Evolutionary conservation across 2,888 invertebrate genomes (phyloP).

Genomic region (Caenorhabditis sulstoni): DNA sequence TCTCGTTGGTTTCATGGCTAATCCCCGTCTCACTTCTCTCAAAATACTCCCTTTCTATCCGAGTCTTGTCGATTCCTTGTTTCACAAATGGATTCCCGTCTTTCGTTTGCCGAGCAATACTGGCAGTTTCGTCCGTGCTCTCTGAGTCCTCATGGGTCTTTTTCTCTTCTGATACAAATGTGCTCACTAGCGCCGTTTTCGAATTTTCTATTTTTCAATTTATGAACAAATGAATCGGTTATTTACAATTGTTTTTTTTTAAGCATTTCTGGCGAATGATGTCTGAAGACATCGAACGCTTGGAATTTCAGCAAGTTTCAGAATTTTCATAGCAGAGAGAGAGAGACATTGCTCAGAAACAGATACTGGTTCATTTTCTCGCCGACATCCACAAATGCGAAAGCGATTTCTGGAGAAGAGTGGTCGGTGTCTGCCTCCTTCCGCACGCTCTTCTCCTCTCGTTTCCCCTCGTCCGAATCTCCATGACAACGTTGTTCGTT

Average conservation of each 20-base stretch:
- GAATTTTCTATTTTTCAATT: conserved; percentile 28
- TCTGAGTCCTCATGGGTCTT: conserved; percentile 37
- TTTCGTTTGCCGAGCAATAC: conserved; percentile 39
- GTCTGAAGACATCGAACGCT: background rate
- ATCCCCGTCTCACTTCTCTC: too few species aligned
- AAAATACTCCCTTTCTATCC: conserved; percentile 31
- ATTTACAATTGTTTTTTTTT: conserved; percentile 9
- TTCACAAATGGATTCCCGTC: conserved; percentile 9
- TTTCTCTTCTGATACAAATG: conserved; percentile 51
- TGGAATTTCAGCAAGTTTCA: too few species aligned
- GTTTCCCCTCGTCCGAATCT: background rate
- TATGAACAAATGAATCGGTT: conserved; percentile 41
- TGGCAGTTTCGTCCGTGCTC: conserved; percentile 23
- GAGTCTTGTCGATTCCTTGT: conserved; percentile 8
- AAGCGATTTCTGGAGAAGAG: too few species aligned
- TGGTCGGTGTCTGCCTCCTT: background rate
- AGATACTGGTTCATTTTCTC: background rate
- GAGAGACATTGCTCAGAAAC: too few species aligned
- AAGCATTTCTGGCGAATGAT: conserved; percentile 1
- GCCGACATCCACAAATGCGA: too few species aligned
- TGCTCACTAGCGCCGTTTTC: conserved; percentile 46
- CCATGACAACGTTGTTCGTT: conserved; percentile 39
- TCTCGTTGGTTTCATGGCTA: conserved; percentile 38
- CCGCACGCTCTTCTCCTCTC: background rate
- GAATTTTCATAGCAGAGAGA: too few species aligned